A percentile compares a stretch with the other conserved stretches of the same genome.
phyloP scores from a whole-genome alignment of 1,140 invertebrate species.

The Zaprionus gabonicus region DNA sequence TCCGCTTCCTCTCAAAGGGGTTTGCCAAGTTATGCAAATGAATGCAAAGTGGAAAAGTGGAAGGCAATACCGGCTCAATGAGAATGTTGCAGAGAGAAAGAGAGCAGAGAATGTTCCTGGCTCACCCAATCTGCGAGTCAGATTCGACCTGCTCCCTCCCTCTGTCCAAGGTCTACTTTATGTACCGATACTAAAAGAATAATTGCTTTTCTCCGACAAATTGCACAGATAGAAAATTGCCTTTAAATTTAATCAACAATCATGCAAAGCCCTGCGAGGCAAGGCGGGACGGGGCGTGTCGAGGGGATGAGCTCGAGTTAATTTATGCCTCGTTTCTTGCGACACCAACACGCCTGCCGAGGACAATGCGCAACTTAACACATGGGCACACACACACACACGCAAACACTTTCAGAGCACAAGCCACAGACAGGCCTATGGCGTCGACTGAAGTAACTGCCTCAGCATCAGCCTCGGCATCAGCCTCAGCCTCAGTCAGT shows the following conservation, averaged over 20 bases:
- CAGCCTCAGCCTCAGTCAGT: background rate
- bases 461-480: background rate
- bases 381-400: conserved; percentile 1
- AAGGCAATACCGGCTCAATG: background rate
- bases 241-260: conserved; percentile 11
- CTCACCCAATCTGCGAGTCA: background rate
- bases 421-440: conserved; percentile 2
- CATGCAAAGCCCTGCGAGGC: background rate
- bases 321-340: conserved; percentile 5
- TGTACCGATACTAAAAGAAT: conserved; percentile 2
- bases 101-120: background rate
- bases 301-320: background rate
- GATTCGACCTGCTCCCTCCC: background rate
- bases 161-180: background rate
- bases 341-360: conserved; percentile 3
- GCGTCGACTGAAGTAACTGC: background rate
- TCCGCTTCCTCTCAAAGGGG: background rate
- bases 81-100: no score
- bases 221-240: conserved; percentile 6
- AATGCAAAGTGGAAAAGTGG: conserved; percentile 1
- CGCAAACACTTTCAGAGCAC: background rate
- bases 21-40: conserved; percentile 2
- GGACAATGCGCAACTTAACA: conserved; percentile 9
- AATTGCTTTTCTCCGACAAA: conserved; percentile 8
- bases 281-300: background rate